Evolutionary conservation across 2,888 invertebrate genomes (phyloP).

Genomic region (Gymnosoma rotundatum): DNA sequence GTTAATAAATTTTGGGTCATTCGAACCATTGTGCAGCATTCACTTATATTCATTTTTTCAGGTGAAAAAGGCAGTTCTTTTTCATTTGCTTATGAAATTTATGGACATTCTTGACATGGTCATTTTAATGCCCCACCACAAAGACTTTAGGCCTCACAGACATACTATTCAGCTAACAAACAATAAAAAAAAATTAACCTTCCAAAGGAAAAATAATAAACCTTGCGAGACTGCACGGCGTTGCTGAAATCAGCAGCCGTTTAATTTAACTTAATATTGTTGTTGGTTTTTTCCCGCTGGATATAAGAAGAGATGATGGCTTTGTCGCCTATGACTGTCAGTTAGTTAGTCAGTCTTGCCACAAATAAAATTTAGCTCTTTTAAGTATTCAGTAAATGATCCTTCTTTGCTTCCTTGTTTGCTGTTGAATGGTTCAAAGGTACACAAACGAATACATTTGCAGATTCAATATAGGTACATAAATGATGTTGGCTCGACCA

Average conservation of each 20-base stretch:
- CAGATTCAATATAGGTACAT: conserved; percentile 13
- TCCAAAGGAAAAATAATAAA: conserved; percentile 38
- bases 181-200: conserved; percentile 17
- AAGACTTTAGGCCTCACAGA: conserved; percentile 39
- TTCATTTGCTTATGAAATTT: conserved; percentile 76
- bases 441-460: conserved; percentile 18
- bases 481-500: conserved; percentile 35
- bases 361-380: conserved; percentile 14
- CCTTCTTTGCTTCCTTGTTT: conserved; percentile 49
- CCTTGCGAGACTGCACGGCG: conserved; percentile 68
- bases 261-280: conserved; percentile 20
- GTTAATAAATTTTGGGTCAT: too few relatives aligned
- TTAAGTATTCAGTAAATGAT: conserved; percentile 59
- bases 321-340: conserved; percentile 27
- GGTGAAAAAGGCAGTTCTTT: conserved; percentile 58
- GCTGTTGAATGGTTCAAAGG: conserved; percentile 35
- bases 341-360: conserved; percentile 37
- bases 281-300: conserved; percentile 31
- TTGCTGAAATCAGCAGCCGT: conserved; percentile 60
- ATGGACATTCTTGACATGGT: conserved; percentile 77
- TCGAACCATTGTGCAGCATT: conserved; percentile 38
- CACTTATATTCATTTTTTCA: conserved; percentile 56
- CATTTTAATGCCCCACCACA: conserved; percentile 59
- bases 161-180: conserved; percentile 20
- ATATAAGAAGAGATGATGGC: conserved; percentile 1